Evolutionary conservation across 1,140 invertebrate species (phyloP), one percentile per base, ranked within the genome.

Genomic region (Drosophila sucinea): DNA sequence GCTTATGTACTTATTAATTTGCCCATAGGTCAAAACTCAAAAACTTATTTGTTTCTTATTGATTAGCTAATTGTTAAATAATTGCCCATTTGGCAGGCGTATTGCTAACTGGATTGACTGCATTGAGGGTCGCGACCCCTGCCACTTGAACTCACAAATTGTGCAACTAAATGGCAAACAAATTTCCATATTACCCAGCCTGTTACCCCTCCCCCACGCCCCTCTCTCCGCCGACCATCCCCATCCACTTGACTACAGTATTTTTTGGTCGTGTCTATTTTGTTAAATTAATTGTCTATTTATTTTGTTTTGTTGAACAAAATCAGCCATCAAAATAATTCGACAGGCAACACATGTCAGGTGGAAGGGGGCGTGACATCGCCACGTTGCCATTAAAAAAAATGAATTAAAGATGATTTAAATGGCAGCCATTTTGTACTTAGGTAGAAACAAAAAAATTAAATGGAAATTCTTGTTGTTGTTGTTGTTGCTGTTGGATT

Each of bases 221-320:
- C 17, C 4, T 1, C 5, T 6, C 3, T 1, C 3, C 1, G 25
- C n/a, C 6, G 25, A 17, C 11, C 5, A 47, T 25, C 17, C 17
- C 23, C 5, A 1, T 47, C 23, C 7, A 2, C 6, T 25, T 25
- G 17, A 17, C 17, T 23, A 23, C 10, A 35, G 33, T 10, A 38
- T 38, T 38, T 27, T 23, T 5, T n/a, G 44, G 23, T 79, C 76
- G 72, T 87, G 83, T 83, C 82, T 77, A 86, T 87, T 87, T 82
- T 76, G 82, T 78, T 79, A 86, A 86, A 86, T 86, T 86, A 86
- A 86, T 86, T 83, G 83, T 80, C 61, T 82, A 87, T 89, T 89
- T 86, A 87, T 86, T 87, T 87, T 81, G 44, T 77, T 77, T 61
- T 77, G 70, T 56, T 63, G 71, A 58, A 57, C 57, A 54, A 54